These are phyloP conservation scores for Casuarius casuarius DNA, from an alignment of 2,113 vertebrate genomes.

Conservation along the genomic window DNA sequence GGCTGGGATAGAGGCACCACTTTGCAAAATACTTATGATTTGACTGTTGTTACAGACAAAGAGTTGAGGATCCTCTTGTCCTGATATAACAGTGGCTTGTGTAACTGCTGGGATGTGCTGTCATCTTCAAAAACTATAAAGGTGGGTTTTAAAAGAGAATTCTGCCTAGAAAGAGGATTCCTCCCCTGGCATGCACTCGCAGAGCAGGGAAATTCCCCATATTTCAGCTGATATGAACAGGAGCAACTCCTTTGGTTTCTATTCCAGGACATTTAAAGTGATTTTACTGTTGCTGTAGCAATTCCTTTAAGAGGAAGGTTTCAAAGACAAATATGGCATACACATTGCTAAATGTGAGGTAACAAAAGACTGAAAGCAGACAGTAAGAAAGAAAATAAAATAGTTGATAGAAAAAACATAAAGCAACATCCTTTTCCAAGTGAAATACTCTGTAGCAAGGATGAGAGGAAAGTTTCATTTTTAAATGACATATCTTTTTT, in stretches of 20 bases:
- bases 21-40: not conserved
- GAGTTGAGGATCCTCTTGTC: not conserved
- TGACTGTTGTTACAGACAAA: rapidly evolving
- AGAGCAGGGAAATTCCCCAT: not conserved
- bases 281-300: not conserved
- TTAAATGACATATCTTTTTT: not conserved
- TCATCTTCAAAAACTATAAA: not conserved
- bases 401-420: not conserved
- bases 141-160: not conserved
- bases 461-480: not conserved
- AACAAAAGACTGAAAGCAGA: conserved; percentile 1
- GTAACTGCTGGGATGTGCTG: not conserved
- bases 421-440: not conserved
- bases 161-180: not conserved
- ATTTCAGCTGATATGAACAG: not conserved
- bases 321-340: not conserved
- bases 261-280: not conserved
- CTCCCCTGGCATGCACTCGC: not conserved
- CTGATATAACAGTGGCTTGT: not conserved
- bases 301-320: not conserved
- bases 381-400: not conserved
- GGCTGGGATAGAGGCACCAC: not conserved
- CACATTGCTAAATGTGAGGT: not conserved
- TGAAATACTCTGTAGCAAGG: not conserved
- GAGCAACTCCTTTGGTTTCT: not conserved